These are phyloP conservation scores for Neosalanx taihuensis DNA, from an alignment of 2,797 vertebrate genomes.

Conservation along the genomic window DNA sequence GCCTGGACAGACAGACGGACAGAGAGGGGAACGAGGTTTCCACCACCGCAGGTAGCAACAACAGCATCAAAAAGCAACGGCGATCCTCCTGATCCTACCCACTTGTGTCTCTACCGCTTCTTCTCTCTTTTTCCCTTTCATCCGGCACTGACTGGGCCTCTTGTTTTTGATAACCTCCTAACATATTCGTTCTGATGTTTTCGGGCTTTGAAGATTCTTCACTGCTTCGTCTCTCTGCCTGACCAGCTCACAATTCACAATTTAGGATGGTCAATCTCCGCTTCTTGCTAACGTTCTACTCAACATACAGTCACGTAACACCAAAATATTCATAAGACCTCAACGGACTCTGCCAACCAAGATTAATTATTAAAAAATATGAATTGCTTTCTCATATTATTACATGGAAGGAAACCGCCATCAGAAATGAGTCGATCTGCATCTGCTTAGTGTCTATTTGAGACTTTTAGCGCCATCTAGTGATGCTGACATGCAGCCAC, in stretches of 20 bases:
- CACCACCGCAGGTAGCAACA: constrained; percentile 74
- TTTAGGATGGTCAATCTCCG: not conserved
- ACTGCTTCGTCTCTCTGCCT: not conserved
- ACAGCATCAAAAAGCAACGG: constrained; percentile 44
- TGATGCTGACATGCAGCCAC: not conserved
- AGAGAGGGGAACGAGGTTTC: constrained; percentile 69
- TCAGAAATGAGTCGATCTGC: not conserved
- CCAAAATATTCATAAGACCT: too few relatives aligned
- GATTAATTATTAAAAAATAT: too few relatives aligned
- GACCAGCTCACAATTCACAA: not conserved
- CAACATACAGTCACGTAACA: not conserved
- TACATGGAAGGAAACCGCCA: not conserved
- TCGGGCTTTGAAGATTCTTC: not conserved
- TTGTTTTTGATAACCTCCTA: not conserved
- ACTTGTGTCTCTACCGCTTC: constrained; percentile 2
- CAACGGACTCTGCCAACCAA: too few relatives aligned
- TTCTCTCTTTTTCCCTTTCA: constrained; percentile 2
- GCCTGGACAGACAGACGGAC: constrained; percentile 43
- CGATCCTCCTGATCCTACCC: not conserved
- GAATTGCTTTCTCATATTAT: too few relatives aligned
- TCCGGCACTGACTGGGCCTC: not conserved
- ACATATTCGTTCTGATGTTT: constrained; percentile 1
- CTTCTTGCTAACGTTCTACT: not conserved
- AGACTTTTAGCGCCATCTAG: too few relatives aligned
- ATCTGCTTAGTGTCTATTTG: too few relatives aligned